Conservation (phyloP, 1,140 invertebrate species). For the Zelostemma sp. region DNA sequence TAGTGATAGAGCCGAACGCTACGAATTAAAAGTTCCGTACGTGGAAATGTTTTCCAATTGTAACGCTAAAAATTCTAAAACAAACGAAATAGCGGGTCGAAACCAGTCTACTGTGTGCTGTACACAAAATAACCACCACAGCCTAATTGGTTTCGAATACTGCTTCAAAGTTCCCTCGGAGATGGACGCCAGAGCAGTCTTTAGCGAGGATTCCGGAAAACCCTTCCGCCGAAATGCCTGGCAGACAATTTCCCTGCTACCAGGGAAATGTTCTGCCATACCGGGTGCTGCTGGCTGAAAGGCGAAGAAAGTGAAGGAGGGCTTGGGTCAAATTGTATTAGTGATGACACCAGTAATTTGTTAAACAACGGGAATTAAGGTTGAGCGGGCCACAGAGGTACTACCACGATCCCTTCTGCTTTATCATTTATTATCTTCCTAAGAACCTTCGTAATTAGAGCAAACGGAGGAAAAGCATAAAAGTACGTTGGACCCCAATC, state of each 20-base stretch:
- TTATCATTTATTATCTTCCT: conserved; percentile 2
- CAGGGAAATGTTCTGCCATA: background rate
- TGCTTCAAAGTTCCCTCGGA: background rate
- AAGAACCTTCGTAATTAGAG: background rate
- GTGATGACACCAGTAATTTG: background rate
- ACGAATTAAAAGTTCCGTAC: conserved; percentile 7
- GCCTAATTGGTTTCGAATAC: background rate
- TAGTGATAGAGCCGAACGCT: conserved; percentile 1
- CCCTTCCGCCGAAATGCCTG: background rate
- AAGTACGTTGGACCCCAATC: background rate
- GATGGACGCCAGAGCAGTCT: background rate
- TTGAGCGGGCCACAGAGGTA: background rate
- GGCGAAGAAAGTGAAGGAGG: background rate
- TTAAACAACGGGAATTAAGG: no score
- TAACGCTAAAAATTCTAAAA: background rate
- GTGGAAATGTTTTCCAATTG: background rate
- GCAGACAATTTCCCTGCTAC: background rate
- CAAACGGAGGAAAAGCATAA: conserved; percentile 32
- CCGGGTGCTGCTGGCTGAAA: conserved; percentile 3
- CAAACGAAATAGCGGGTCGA: background rate
- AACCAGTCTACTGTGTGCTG: background rate
- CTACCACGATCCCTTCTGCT: background rate
- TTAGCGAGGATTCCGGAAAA: background rate
- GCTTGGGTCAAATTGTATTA: background rate
- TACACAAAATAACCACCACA: background rate